Base-by-base conservation (phyloP, 2,888 invertebrate genomes). In the Tiphia femorata region DNA sequence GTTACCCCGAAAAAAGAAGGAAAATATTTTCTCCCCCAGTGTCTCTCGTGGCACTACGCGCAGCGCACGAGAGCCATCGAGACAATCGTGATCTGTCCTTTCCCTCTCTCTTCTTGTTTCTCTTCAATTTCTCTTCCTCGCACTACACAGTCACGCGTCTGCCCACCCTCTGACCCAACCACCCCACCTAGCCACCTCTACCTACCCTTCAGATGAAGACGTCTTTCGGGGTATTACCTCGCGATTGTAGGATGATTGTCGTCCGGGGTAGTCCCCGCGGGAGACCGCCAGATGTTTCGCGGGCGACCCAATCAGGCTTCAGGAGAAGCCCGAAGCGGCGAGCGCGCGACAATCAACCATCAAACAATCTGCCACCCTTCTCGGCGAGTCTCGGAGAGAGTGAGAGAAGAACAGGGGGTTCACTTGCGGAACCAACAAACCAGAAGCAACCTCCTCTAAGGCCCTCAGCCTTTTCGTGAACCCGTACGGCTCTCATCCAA, bases 241-340 rank as follows among this genome's bases (percentile, higher is more conserved):
- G 76, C 80, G 81, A 82, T 82, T 75, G 78, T 72, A 63, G 79
- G 76, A 75, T 80, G 81, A 83, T 81, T 82, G 83, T 80, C 80
- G 77, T 78, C 76, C 70, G 75, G 72, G 69, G 80, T n/a, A n/a
- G n/a, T 78, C 83, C 83, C 83, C 80, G 81, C 83, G 82, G 83
- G 83, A 82, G 77, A 64, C 72, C 78, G 78, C 78, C 83, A 83
- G 83, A 83, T 83, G 83, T 83, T 83, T 80, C 80, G 80, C 79
- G 78, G n/a, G 82, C 82, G 75, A 81, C 82, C 81, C 81, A 83
- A 83, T 83, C 82, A 81, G 76, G 74, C 79, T n/a, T n/a, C n/a
- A n/a, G n/a, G n/a, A n/a, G 78, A 80, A 78, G 79, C 82, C 78
- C 73, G 78, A 76, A 79, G 80, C 79, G 71, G 67, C 72, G n/a